These are phyloP conservation scores for Psilopogon haemacephalus DNA, from an alignment of 2,113 vertebrate species.

Conservation along the genomic window DNA sequence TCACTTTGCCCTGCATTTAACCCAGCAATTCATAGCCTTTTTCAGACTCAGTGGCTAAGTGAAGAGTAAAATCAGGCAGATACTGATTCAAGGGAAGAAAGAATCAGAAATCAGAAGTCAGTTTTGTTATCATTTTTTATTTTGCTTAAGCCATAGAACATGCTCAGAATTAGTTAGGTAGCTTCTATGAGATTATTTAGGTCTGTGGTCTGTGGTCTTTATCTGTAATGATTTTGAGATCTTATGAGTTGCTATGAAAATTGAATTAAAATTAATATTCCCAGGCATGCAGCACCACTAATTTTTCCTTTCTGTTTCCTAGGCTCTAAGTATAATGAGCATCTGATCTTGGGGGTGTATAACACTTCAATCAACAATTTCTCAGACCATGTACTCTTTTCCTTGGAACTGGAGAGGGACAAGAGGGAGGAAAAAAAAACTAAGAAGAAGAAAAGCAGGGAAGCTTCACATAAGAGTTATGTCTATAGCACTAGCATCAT, in stretches of 20 bases:
- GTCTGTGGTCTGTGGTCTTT: neutral
- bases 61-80: neutral
- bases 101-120: neutral
- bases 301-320: neutral
- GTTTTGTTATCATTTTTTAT: neutral
- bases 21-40: neutral
- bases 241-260: neutral
- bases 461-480: neutral
- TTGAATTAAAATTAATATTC: neutral
- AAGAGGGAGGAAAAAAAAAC: fast-evolving
- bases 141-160: neutral
- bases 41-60: neutral
- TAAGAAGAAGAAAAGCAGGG: too few species aligned
- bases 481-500: neutral
- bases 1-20: neutral
- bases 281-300: neutral
- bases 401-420: neutral
- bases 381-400: neutral
- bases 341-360: neutral
- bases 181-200: neutral
- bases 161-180: neutral
- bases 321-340: neutral
- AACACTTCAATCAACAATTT: neutral
- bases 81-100: neutral
- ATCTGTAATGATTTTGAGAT: neutral